phyloP scores from a whole-genome alignment of 2,113 vertebrate genomes.

The Hystrix brachyura region DNA sequence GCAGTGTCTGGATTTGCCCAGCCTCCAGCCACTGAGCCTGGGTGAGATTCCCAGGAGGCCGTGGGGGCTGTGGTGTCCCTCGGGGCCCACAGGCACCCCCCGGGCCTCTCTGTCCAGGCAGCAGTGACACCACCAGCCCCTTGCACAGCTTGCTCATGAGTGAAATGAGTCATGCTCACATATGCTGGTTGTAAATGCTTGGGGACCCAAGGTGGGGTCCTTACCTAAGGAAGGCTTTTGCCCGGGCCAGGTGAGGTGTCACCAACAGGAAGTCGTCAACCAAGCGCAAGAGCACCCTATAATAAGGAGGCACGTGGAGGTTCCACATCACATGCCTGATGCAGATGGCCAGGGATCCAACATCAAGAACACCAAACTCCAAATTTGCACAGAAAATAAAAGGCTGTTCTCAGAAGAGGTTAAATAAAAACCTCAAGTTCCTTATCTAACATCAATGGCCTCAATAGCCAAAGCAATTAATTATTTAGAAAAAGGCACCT shows the following conservation, averaged over 20 bases:
- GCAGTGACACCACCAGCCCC: background rate
- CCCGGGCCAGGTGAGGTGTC: constrained; percentile 92
- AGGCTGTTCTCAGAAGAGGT: fast-evolving
- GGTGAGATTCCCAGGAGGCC: background rate
- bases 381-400: background rate
- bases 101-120: background rate
- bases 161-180: fast-evolving
- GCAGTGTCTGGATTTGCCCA: background rate
- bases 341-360: fast-evolving
- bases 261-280: constrained; percentile 97
- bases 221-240: constrained; percentile 93
- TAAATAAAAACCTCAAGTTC: background rate
- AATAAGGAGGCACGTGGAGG: background rate
- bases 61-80: background rate
- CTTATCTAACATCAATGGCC: background rate
- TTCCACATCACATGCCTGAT: fast-evolving
- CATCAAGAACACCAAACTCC: fast-evolving
- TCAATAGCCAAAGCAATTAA: background rate
- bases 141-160: background rate
- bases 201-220: background rate
- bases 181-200: background rate
- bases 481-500: no score
- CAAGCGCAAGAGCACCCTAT: constrained; percentile 94
- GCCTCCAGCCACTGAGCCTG: background rate
- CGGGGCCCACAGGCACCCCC: background rate